These are phyloP conservation scores for Malaclemys terrapin DNA, from an alignment of 2,113 vertebrate species.

Conservation along the genomic window DNA sequence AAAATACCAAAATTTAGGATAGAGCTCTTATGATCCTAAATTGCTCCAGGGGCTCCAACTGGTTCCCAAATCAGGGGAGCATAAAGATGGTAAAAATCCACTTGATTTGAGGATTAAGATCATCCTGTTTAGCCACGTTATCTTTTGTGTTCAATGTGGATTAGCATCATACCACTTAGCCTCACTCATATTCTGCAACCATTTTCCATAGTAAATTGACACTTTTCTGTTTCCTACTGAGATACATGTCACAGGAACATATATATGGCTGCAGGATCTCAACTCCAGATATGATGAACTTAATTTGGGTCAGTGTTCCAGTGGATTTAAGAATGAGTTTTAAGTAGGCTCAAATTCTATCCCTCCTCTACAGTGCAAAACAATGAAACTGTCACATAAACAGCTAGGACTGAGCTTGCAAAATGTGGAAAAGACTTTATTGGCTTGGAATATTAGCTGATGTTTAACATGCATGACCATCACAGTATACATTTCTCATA, in stretches of 20 bases:
- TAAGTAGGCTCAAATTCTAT: neutral
- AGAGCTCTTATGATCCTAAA: neutral
- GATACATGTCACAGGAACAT: neutral
- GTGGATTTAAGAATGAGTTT: neutral
- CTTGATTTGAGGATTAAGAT: neutral
- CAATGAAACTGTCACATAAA: neutral
- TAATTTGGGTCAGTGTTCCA: neutral
- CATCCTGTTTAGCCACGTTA: neutral
- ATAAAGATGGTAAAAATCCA: neutral
- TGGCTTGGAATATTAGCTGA: neutral
- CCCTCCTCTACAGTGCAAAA: neutral
- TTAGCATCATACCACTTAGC: neutral
- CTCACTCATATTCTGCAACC: neutral
- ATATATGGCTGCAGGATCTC: neutral
- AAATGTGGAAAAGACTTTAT: neutral
- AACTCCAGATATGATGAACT: neutral
- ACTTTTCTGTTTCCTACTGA: neutral
- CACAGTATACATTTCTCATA: neutral
- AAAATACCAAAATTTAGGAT: neutral
- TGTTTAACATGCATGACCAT: neutral
- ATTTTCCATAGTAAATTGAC: neutral
- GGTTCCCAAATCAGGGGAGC: neutral
- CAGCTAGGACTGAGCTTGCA: neutral
- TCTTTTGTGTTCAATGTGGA: neutral
- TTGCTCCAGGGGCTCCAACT: neutral